Base-by-base conservation (phyloP, 2,888 invertebrate genomes). In the Mallateleia sp. region DNA sequence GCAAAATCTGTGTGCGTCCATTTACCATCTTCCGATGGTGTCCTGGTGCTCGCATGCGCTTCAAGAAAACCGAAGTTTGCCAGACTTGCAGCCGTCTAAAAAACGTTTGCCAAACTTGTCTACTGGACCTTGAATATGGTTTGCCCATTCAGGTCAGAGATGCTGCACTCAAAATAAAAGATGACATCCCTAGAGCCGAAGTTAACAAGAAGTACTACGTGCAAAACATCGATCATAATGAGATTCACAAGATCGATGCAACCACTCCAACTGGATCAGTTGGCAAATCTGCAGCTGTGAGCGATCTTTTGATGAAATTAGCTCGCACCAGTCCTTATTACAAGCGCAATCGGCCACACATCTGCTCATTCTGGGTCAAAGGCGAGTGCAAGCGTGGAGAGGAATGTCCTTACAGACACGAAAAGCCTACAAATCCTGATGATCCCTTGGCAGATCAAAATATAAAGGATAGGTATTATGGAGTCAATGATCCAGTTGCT, bases 281-380 rank as follows among this genome's bases (percentile, higher is more conserved):
- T 15, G 96, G 97, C 18, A 97, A 97, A 95, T 96, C 98, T 0
- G 97, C 97, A 93, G 97, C 97, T 92, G 96, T 98, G 87, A 96
- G 97, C 90, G 98, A 98, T 93, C 96, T 99, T 91, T 95, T 99
- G 81, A 96, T 98, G 95, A 97, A 99, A 91, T 95, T 99, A 91
- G 99, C 99, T 0, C 96, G 99, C 69, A 99, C 98, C 5, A 98
- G 98, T 56, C 99, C 99, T 0, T 99, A 99, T 95, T 99, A 99
- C 95, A 99, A 99, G 94, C 96, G 99, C 75, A 99, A 99, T 93
- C 96, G 98, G 90, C 99, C 99, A 0, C 99, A 99, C 95, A 98
- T 99, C 67, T 99, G 99, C 95, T 99, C 99, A 0, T 99, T 99
- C 95, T 99, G 99, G 98, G 99, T 99, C n/a, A 99, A 99, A 96